Percentiles rank a stretch among this genome's conserved stretches.
Evolutionary conservation across 2,888 invertebrate genomes (phyloP).

Genomic region (Charanyca ferruginea): DNA sequence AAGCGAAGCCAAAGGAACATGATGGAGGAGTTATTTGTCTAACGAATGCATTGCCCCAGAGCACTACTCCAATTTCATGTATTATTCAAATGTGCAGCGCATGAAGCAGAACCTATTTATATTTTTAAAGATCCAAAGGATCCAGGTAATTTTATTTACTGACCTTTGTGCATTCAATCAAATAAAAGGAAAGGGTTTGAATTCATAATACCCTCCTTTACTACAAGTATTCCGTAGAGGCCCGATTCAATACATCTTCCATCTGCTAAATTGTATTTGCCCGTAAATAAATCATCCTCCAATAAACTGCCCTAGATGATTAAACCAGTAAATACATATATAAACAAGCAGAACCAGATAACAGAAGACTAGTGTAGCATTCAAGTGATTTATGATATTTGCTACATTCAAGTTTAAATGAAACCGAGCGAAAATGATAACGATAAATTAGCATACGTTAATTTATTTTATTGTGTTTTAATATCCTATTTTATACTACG

Average conservation of each 20-base stretch:
- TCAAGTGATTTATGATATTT: slow-evolving; percentile 49
- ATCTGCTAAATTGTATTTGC: slow-evolving; percentile 22
- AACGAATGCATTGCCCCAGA: slow-evolving; percentile 29
- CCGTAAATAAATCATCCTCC: slow-evolving; percentile 38
- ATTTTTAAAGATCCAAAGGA: background rate
- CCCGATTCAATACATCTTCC: slow-evolving; percentile 22
- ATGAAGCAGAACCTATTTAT: slow-evolving; percentile 1
- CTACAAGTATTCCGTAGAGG: background rate
- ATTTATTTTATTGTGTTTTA: slow-evolving; percentile 41
- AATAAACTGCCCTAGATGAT: slow-evolving; percentile 38
- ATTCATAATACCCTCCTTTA: background rate
- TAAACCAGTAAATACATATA: slow-evolving; percentile 23
- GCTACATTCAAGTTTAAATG: slow-evolving; percentile 42
- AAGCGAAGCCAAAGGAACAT: slow-evolving; percentile 35
- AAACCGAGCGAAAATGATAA: slow-evolving; percentile 46
- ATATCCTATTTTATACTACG: slow-evolving; percentile 38
- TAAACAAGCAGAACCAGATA: slow-evolving; percentile 35
- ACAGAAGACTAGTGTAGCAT: slow-evolving; percentile 32
- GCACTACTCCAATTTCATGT: slow-evolving; percentile 37
- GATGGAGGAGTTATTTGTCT: slow-evolving; percentile 38
- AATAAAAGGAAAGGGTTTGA: background rate
- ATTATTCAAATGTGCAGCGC: slow-evolving; percentile 43
- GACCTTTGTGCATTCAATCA: slow-evolving; percentile 1
- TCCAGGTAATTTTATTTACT: background rate
- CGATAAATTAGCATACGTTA: slow-evolving; percentile 38